Conservation (phyloP, 1,140 invertebrate species). For the Lucilia sericata region DNA sequence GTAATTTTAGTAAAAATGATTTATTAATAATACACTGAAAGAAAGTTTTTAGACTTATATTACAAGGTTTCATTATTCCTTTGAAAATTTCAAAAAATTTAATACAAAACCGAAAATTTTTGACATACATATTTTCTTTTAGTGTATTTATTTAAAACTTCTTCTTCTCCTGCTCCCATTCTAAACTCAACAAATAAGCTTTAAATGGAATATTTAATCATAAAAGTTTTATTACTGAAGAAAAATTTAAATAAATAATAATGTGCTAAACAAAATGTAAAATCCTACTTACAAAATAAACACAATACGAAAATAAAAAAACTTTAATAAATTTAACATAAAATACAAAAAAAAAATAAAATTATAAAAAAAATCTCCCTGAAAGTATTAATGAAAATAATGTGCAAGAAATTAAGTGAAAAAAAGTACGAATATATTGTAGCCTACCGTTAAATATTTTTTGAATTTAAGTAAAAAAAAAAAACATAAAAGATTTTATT, state of each 20-base stretch:
- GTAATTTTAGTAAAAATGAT: no score
- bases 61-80: no score
- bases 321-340: neutral
- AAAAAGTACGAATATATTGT: slow-evolving; percentile 16
- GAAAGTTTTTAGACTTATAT: no score
- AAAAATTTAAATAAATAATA: neutral
- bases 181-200: neutral
- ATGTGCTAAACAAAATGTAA: neutral
- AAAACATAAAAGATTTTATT: slow-evolving; percentile 5
- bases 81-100: no score
- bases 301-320: neutral
- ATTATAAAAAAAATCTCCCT: neutral
- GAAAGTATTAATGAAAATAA: neutral
- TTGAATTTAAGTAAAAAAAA: slow-evolving; percentile 13
- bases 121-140: neutral
- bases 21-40: no score
- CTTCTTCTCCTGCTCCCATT: neutral
- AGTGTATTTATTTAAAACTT: neutral
- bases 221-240: neutral
- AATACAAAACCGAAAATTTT: no score
- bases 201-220: neutral
- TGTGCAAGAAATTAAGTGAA: neutral
- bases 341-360: no score
- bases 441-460: slow-evolving; percentile 38
- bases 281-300: neutral